Base-by-base conservation (phyloP, 2,888 invertebrate species). In the Lordiphosa fenestrarum region DNA sequence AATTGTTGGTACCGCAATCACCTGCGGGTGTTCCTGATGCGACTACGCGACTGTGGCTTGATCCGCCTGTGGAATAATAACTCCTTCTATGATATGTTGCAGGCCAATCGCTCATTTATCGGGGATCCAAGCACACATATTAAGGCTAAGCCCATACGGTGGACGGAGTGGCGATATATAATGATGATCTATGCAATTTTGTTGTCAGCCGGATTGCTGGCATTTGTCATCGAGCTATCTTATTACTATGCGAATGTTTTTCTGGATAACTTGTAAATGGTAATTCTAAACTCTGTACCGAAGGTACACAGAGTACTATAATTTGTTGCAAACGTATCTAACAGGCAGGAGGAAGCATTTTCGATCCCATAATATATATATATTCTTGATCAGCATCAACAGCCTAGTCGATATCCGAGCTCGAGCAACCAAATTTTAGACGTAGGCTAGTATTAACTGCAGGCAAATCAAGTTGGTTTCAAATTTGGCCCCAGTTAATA, bases 171-270 rank as follows among this genome's bases (percentile, higher is more conserved):
- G 49, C 33, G 42, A 33, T 40, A 52, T 5, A 12, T 80, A 15
- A 7, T 42, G 3, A 4, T n/a, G 1, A 6, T 66, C 0, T 66
- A 54, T 41, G 51, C 30, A 4, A 46, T 30, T 9, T 55, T 38
- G 6, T 36, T 66, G 12, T 12, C 38, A 9, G 2, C 15, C 10
- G 51, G 56, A 0, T 1, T 53, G 3, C 1, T 51, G 3, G 12
- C 47, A 12, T 60, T 80, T 46, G 6, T 61, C 4, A 19, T 68
- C n/a, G 73, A 80, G 59, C 52, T 73, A 4, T n/a, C 42, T 5
- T 37, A 54, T 19, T 25, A 56, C 19, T 54, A 48, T 50, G 15
- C 58, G 19, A 65, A 69, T 57, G 40, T 65, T 56, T 59, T 12
- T 13, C 12, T 68, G 19, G n/a, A 47, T 10, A 44, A 37, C 1